Evolutionary conservation across 1,140 invertebrate genomes (phyloP).

Genomic region (Bombus fervidus): DNA sequence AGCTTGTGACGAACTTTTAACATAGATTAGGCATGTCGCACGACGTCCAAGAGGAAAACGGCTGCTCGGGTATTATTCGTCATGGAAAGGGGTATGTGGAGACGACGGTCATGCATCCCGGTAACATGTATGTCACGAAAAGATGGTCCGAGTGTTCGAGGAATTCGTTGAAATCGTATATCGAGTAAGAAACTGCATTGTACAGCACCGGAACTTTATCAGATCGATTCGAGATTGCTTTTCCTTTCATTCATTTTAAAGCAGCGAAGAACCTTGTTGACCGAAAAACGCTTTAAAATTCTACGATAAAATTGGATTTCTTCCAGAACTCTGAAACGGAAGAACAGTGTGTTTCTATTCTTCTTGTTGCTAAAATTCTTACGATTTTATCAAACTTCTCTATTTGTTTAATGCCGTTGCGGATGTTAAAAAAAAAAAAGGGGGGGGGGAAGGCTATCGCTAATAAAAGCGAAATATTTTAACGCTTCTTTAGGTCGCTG

Average conservation of each 20-base stretch:
- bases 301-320: constrained; percentile 10
- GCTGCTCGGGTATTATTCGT: constrained; percentile 57
- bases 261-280: background rate
- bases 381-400: background rate
- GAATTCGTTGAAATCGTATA: constrained; percentile 58
- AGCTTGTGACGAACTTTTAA: constrained; percentile 1
- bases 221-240: constrained; percentile 20
- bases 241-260: constrained; percentile 21
- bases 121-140: constrained; percentile 61
- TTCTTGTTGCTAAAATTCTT: background rate
- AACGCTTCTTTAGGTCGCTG: background rate
- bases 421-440: too few species aligned
- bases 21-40: constrained; percentile 84
- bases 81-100: constrained; percentile 52
- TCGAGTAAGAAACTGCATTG: constrained; percentile 57
- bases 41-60: constrained; percentile 77
- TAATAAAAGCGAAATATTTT: background rate
- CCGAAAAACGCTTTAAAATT: constrained; percentile 18
- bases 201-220: background rate
- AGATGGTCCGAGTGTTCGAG: constrained; percentile 68
- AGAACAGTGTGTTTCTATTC: background rate
- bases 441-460: fast-evolving
- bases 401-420: background rate
- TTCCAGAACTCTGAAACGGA: background rate
- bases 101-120: constrained; percentile 67